Evolutionary conservation across 1,140 invertebrate species (phyloP), one percentile per base, ranked within the genome.

Genomic region (Drosophila athabasca): DNA sequence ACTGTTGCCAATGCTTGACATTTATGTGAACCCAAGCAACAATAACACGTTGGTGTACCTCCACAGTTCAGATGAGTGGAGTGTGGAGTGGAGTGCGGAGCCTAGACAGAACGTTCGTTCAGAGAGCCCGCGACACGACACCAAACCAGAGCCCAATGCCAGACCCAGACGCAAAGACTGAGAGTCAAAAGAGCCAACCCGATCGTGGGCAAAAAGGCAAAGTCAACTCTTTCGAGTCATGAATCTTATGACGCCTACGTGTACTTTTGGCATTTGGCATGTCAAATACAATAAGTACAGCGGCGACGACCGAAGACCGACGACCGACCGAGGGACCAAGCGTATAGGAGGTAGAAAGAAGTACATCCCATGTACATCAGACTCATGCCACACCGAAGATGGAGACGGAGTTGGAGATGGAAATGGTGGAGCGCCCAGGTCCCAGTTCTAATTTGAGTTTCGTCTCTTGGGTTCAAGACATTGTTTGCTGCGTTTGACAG

Each of bases 211-310:
- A 41, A 74, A 57, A 58, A 24, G 39, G 62, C 62, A 51, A 66
- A 66, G 62, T 66, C 62, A 55, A 62, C 66, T 69, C 76, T 75
- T 70, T 74, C 68, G 59, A 88, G 79, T 88, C 81, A 87, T 87
- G 79, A 87, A 87, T 87, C 70, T 87, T 85, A 80, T 84, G 80
- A 84, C 80, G 80, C 80, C 80, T 84, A 84, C 80, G 80, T 88
- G 79, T 79, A 84, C 83, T 89, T 90, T 90, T 90, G 88, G 83
- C 88, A 90, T 90, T 90, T 90, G 87, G 69, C 88, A 80, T 90
- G 88, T 90, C 88, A 90, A 90, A 90, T 87, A 84, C 81, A 90
- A 88, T 84, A 89, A 88, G 84, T 84, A 88, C 83, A 53, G 54
- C 50, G 54, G 61, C 35, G 35, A 39, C 35, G 35, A 39, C 35